Evolutionary conservation across 2,888 invertebrate species (phyloP).

Genomic region (Eumerus sabulonum): DNA sequence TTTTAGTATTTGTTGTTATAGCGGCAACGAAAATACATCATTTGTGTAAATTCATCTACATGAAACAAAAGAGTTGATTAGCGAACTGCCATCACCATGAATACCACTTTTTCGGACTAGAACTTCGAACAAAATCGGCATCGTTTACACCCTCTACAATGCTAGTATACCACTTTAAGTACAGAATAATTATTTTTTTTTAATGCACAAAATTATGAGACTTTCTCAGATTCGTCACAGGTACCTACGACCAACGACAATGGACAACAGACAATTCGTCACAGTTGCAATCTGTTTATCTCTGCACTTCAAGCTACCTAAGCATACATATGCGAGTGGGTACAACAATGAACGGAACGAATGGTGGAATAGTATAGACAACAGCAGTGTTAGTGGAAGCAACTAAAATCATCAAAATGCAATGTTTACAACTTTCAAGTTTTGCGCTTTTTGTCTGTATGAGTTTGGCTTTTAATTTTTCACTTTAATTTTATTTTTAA

Average conservation of each 20-base stretch:
- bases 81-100: slow-evolving; percentile 22
- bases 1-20: no score
- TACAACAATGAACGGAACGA: neutral
- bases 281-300: no score
- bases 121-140: slow-evolving; percentile 20
- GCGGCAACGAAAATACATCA: no score
- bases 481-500: slow-evolving; percentile 14
- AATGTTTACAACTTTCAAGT: slow-evolving; percentile 69
- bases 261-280: no score
- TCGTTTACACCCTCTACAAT: slow-evolving; percentile 5
- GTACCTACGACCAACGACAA: no score
- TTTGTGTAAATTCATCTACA: no score
- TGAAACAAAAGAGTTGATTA: slow-evolving; percentile 56
- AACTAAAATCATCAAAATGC: slow-evolving; percentile 61
- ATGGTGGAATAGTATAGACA: neutral
- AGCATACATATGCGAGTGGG: slow-evolving; percentile 1
- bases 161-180: neutral
- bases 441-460: slow-evolving; percentile 46
- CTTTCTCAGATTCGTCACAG: neutral
- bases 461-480: slow-evolving; percentile 23
- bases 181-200: slow-evolving; percentile 8
- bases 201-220: slow-evolving; percentile 28
- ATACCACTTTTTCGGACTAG: slow-evolving; percentile 12
- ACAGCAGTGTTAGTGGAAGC: slow-evolving; percentile 32
- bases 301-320: slow-evolving; percentile 13